Base-by-base conservation (phyloP, 1,140 invertebrate genomes). In the Leptinotarsa texana region DNA sequence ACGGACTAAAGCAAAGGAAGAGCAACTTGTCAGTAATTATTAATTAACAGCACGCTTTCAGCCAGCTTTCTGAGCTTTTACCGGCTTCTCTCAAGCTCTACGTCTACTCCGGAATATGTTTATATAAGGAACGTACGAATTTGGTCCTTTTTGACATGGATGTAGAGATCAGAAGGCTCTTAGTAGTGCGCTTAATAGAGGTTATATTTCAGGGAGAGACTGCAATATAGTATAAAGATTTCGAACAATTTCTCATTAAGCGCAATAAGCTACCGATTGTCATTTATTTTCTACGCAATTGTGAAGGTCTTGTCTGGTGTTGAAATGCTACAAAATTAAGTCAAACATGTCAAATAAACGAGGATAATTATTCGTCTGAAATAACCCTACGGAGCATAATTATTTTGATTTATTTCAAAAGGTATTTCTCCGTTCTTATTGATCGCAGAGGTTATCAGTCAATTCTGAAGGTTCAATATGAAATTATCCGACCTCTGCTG, bases 21-120 rank as follows among this genome's bases (percentile, higher is more conserved):
- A 84, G 83, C 83, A 84, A 85, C 82, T 85, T 86, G 85, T 83
- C 84, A 84, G 85, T 86, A 86, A 86, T 86, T 86, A 86, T 86
- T 86, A 86, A 86, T 86, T 86, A 86, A 86, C 86, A 85, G 82
- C 83, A 80, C 84, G 86, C 85, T 86, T 86, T 86, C 84, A 86
- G 83, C 80, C 83, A 82, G 85, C 85, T 86, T 85, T 86, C 84
- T 86, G 82, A 85, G 85, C 85, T 86, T 86, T 86, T 86, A 86
- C 85, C 85, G 85, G 84, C 84, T 84, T 83, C 82, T 77, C 77
- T 72, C 77, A 78, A 82, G 80, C 82, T 83, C 83, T 80, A 80
- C 82, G 80, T 83, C 83, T 79, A 77, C 67, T 47, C 51, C 73
- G 76, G 78, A 81, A 82, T 82, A 82, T 82, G 81, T 80, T 82